Conservation (phyloP, 1,140 invertebrate genomes). For the Drosophila tropicalis region DNA sequence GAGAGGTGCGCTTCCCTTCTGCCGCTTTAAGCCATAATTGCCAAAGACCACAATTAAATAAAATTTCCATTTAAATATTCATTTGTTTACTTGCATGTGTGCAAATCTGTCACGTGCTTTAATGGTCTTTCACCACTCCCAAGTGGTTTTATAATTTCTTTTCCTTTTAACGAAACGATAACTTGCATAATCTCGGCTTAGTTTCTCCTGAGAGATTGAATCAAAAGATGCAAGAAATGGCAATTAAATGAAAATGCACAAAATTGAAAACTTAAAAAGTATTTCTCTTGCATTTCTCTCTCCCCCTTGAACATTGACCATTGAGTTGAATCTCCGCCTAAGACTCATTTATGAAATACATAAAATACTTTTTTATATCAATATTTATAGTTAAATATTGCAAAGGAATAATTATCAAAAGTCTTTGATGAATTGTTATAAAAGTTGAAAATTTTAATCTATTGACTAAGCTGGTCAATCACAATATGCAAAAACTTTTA, state of each 20-base stretch:
- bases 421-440: constrained; percentile 1
- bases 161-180: neutral
- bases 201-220: neutral
- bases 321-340: neutral
- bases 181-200: neutral
- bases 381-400: neutral
- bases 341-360: neutral
- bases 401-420: neutral
- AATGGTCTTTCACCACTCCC: neutral
- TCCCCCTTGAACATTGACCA: too few relatives aligned
- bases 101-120: constrained; percentile 4
- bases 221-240: neutral
- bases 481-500: neutral
- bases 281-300: neutral
- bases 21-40: constrained; percentile 35
- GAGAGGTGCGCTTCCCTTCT: constrained; percentile 25
- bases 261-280: neutral
- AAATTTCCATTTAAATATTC: constrained; percentile 47
- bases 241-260: neutral
- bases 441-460: constrained; percentile 1
- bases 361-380: neutral
- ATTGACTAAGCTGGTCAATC: constrained; percentile 1
- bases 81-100: constrained; percentile 12
- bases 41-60: constrained; percentile 37
- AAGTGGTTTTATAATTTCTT: constrained; percentile 1